A percentile compares a stretch with the other conserved stretches of the same genome.
Evolutionary conservation across 2,888 invertebrate genomes (phyloP).

Genomic region (Lithodes maja): DNA sequence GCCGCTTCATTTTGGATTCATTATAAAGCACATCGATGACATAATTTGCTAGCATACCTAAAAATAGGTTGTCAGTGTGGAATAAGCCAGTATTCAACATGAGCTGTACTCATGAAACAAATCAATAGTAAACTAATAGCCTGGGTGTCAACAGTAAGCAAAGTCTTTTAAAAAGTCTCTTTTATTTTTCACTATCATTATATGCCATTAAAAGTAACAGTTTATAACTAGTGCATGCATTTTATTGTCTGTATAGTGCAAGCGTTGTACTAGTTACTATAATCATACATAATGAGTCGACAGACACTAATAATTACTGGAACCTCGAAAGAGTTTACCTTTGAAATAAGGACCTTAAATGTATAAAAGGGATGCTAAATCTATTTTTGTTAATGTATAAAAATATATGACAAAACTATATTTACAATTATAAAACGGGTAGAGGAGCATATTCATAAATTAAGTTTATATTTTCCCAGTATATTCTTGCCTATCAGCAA

Average conservation of each 20-base stretch:
- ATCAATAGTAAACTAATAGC: conserved; percentile 59
- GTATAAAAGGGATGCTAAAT: too few relatives aligned
- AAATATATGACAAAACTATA: too few relatives aligned
- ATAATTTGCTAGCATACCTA: conserved; percentile 43
- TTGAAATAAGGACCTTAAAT: background rate
- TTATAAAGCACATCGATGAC: background rate
- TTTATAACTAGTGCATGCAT: too few relatives aligned
- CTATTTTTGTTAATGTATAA: too few relatives aligned
- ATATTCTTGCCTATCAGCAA: too few relatives aligned
- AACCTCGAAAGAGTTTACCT: background rate
- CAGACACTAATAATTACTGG: background rate
- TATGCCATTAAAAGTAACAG: background rate
- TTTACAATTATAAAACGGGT: too few relatives aligned
- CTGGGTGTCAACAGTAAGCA: conserved; percentile 53
- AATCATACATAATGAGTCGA: background rate
- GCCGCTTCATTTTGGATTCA: background rate
- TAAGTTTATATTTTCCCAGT: too few relatives aligned
- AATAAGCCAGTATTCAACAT: conserved; percentile 21
- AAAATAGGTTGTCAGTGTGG: conserved; percentile 40
- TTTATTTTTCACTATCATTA: background rate
- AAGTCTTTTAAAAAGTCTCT: conserved; percentile 39
- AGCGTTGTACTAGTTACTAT: too few relatives aligned
- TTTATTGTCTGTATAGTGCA: too few relatives aligned
- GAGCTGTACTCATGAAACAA: conserved; percentile 38
- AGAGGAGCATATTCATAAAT: too few relatives aligned